phyloP scores from a whole-genome alignment of 2,888 invertebrate genomes.

The Agapostemon virescens region DNA sequence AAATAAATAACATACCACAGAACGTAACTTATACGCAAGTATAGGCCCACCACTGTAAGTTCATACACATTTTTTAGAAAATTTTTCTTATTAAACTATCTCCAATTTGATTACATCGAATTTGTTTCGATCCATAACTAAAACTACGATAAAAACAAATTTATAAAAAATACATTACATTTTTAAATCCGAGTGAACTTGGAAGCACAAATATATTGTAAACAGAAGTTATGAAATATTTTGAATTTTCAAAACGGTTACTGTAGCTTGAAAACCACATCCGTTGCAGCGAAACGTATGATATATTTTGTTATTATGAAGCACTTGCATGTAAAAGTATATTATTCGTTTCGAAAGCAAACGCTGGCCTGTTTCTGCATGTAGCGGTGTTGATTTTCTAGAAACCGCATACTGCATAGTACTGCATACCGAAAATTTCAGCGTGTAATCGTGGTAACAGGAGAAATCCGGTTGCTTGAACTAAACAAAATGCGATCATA shows the following conservation, averaged over 20 bases:
- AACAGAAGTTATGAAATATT: background rate
- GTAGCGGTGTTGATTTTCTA: background rate
- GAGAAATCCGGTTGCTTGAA: slow-evolving; percentile 2
- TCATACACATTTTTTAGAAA: background rate
- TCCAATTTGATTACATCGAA: background rate
- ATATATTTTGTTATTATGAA: background rate
- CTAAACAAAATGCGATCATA: slow-evolving; percentile 56
- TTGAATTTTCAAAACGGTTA: background rate
- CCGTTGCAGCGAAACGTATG: background rate
- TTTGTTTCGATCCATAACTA: background rate
- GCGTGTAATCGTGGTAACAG: slow-evolving; percentile 23
- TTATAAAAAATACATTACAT: background rate
- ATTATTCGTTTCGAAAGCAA: background rate
- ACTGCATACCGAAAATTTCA: background rate
- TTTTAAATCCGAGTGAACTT: background rate
- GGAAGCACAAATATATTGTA: background rate
- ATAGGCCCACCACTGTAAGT: background rate
- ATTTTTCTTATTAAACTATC: no score
- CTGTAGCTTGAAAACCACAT: no score
- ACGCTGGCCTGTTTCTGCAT: background rate
- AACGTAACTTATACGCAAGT: background rate
- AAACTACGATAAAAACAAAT: background rate
- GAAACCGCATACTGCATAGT: background rate
- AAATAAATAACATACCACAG: background rate
- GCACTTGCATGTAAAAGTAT: background rate